Evolutionary conservation across 53 echinoderm and acorn worm species (phyloP), one percentile per base, ranked within the genome.

Genomic region (Stichopus horrens): DNA sequence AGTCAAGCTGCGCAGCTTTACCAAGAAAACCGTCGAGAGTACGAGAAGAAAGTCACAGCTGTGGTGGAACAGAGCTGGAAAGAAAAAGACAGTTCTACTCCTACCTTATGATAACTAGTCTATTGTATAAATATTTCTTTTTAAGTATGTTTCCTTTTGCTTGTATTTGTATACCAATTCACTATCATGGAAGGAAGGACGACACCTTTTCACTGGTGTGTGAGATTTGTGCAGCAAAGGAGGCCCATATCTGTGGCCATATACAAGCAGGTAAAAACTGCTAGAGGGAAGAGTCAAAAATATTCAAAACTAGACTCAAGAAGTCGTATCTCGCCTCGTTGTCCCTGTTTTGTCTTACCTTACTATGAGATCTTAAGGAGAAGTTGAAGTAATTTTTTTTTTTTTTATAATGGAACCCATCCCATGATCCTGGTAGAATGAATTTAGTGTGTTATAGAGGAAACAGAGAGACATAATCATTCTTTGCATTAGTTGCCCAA

Each of bases 1-100:
- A 99, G 99, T 88, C 94, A 88, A 79, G 99, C 99, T 18, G 99
- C 99, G n/a, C 99, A 99, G 90, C 96, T 99, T 20, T 99, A 99
- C 91, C 99, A 96, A 89, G 99, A 99, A 81, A 99, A 99, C 91
- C 66, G 99, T 86, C 75, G 99, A 55, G 99, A 99, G 76, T 99
- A 99, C 86, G 99, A 99, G 89, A 99, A 99, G 92, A 96, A 95
- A 90, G 99, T 99, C 54, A 73, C 91, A 7, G 91, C 93, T 74
- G 88, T 99, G 58, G 96, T 96, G 58, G 99, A 99, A 92, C 87
- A 92, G 76, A 99, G 99, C 92, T 99, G 99, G 99, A 83, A 81
- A 55, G 37, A 37, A 37, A 37, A 37, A 37, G 93, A 76, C 16
- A 23, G 23, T 16, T 11, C 9, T 10, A 91, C 55, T 16, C 52